Evolutionary conservation across 1,140 invertebrate species (phyloP).

Genomic region (Linepithema humile): DNA sequence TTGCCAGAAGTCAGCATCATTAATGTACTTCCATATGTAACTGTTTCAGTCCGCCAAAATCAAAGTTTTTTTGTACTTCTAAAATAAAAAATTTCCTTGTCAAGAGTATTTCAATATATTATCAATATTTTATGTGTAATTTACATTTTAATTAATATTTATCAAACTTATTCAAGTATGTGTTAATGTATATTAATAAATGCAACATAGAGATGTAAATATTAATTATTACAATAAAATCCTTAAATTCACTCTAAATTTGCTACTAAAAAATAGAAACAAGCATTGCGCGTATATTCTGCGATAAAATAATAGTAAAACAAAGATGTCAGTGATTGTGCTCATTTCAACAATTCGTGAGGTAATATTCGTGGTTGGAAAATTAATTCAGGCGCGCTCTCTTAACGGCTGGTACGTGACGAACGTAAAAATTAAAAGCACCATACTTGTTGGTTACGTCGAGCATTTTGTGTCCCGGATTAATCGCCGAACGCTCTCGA

Average conservation of each 20-base stretch:
- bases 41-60: too few relatives aligned
- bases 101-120: not conserved
- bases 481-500: slow-evolving; percentile 37
- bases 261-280: too few relatives aligned
- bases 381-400: slow-evolving; percentile 36
- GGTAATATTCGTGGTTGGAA: not conserved
- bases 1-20: not conserved
- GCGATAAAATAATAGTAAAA: not conserved
- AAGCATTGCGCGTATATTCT: too few relatives aligned
- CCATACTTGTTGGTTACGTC: slow-evolving; percentile 23
- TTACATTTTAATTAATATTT: not conserved
- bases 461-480: slow-evolving; percentile 35
- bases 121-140: not conserved
- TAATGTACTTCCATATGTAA: not conserved
- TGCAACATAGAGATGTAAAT: too few relatives aligned
- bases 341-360: slow-evolving; percentile 16
- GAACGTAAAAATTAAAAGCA: slow-evolving; percentile 43
- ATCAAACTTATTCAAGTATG: not conserved
- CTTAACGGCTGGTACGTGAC: slow-evolving; percentile 35
- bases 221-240: too few relatives aligned
- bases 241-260: too few relatives aligned
- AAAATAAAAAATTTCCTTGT: not conserved
- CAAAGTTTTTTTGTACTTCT: not conserved
- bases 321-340: not conserved
- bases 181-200: not conserved